A percentile compares a stretch with the other conserved stretches of the same genome.
These are phyloP conservation scores for Zelostemma sp. DNA, from an alignment of 1,140 invertebrate species.

Conservation along the genomic window DNA sequence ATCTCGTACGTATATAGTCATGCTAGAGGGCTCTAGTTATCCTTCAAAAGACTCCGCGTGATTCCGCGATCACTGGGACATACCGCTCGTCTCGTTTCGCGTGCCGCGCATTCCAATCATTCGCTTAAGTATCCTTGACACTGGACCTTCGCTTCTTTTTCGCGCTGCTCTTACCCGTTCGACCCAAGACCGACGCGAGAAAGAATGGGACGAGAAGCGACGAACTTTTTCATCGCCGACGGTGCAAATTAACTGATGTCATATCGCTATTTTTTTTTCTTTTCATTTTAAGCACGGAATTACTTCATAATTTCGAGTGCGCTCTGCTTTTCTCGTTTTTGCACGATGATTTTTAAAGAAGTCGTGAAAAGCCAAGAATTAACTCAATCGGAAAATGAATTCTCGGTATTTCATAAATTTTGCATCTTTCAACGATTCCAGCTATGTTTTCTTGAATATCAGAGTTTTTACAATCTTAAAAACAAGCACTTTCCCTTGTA, in stretches of 20 bases:
- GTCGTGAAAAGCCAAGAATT: too few relatives aligned
- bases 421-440: too few relatives aligned
- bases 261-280: conserved; percentile 25
- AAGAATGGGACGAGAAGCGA: conserved; percentile 40
- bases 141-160: conserved; percentile 41
- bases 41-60: conserved; percentile 45
- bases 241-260: conserved; percentile 47
- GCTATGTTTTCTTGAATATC: too few relatives aligned
- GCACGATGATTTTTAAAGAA: too few relatives aligned
- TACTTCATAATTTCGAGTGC: too few relatives aligned
- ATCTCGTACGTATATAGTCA: conserved; percentile 44
- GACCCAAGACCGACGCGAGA: conserved; percentile 33
- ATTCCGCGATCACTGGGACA: conserved; percentile 48
- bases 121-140: conserved; percentile 45
- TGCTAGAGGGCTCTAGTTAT: conserved; percentile 41
- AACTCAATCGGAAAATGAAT: too few relatives aligned
- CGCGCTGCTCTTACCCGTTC: conserved; percentile 33
- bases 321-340: too few relatives aligned
- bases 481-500: too few relatives aligned
- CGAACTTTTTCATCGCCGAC: conserved; percentile 29
- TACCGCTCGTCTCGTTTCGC: conserved; percentile 43
- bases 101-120: conserved; percentile 46
- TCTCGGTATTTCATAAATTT: too few relatives aligned
- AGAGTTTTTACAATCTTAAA: too few relatives aligned
- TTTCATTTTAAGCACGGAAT: too few relatives aligned